These are phyloP conservation scores for Plectropomus leopardus DNA, from an alignment of 2,113 vertebrate genomes.

Conservation along the genomic window DNA sequence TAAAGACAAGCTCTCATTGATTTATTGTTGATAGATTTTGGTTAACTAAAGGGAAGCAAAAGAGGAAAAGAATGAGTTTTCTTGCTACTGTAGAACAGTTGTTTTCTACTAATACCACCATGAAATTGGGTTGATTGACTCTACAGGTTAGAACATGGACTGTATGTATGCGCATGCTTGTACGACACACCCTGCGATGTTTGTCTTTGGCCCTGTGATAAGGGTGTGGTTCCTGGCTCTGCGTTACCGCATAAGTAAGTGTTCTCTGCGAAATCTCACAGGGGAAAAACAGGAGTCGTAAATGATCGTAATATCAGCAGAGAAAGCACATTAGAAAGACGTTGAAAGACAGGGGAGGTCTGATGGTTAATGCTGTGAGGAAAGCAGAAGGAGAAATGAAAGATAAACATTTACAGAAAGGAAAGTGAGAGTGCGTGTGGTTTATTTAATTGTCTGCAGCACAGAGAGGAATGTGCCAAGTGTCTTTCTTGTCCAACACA, in stretches of 20 bases:
- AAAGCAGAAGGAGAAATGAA: conserved; percentile 39
- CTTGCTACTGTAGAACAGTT: conserved; percentile 36
- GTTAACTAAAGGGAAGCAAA: conserved; percentile 42
- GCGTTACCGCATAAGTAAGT: conserved; percentile 42
- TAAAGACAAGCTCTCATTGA: conserved; percentile 6
- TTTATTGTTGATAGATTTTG: conserved; percentile 14
- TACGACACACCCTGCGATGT: conserved; percentile 75
- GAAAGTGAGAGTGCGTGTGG: neutral
- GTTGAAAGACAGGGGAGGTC: neutral
- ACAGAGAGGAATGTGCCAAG: conserved; percentile 31
- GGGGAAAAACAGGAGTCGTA: conserved; percentile 18
- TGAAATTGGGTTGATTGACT: conserved; percentile 22
- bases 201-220: conserved; percentile 71
- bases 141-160: conserved; percentile 61
- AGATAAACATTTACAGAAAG: conserved; percentile 25
- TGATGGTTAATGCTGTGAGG: neutral
- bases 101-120: neutral
- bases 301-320: conserved; percentile 12
- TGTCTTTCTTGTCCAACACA: neutral
- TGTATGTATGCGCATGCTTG: conserved; percentile 45
- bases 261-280: conserved; percentile 64
- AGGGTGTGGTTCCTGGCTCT: conserved; percentile 68
- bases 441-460: conserved; percentile 42
- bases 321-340: conserved; percentile 32
- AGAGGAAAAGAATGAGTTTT: conserved; percentile 8